Conservation (phyloP, 2,797 vertebrate genomes). For the Esox masquinongy region DNA sequence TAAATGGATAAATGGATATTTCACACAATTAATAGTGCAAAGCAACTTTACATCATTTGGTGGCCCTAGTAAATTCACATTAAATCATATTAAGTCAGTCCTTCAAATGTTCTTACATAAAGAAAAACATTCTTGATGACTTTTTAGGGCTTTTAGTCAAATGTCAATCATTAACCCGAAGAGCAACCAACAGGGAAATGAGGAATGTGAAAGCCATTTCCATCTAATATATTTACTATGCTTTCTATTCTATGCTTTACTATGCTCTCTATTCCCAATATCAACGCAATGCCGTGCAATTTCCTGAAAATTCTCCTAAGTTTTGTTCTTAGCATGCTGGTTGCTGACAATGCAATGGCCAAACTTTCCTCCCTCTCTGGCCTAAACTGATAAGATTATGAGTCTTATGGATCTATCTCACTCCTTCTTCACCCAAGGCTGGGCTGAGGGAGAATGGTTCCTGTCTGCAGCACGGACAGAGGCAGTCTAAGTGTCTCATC, state of each 20-base stretch:
- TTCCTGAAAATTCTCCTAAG: neutral
- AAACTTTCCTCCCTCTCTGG: constrained; percentile 9
- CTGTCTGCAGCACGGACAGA: neutral
- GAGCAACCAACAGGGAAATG: neutral
- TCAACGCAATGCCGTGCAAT: neutral
- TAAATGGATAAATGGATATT: too few relatives aligned
- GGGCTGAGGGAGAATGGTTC: neutral
- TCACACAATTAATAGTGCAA: too few relatives aligned
- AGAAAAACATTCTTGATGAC: neutral
- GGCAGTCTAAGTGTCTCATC: neutral
- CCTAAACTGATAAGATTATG: constrained; percentile 21
- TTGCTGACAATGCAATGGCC: constrained; percentile 18
- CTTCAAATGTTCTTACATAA: neutral
- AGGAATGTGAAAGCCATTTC: too few relatives aligned
- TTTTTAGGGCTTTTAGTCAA: neutral
- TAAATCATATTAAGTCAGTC: neutral
- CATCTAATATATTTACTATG: too few relatives aligned
- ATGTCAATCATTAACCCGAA: neutral
- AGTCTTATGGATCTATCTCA: neutral
- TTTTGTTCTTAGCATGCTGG: neutral
- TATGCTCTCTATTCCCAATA: neutral
- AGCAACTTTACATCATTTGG: too few relatives aligned
- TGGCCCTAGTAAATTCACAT: neutral
- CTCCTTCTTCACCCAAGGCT: neutral
- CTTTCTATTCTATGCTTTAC: too few relatives aligned